Evolutionary conservation across 2,113 vertebrate species (phyloP), one percentile per base, ranked within the genome.

Genomic region (Calypte anna): DNA sequence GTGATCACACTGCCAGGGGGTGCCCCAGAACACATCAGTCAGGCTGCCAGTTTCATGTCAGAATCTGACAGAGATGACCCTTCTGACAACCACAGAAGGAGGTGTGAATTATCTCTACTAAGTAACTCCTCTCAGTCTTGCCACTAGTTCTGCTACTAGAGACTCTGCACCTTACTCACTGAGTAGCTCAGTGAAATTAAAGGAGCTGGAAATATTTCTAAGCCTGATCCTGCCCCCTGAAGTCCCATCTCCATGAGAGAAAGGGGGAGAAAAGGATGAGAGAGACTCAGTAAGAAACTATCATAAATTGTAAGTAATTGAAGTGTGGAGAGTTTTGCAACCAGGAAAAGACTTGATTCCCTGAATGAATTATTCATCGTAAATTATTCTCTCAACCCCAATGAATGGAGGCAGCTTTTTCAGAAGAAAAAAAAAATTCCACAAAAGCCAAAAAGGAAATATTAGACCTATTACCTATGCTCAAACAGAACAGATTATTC

Each of bases 391-490:
- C 31, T 54, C 64, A 81, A 51, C 20, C 82, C 74, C 59, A 89
- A 58, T 70, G 92, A 90, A 70, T 16, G 94, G 19, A 84, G 9
- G 67, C 23, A 68, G 14, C 24, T 68, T 88, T 86, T 90, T 58
- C 12, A 6, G 17, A 55, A 30, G 9, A 8, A 44, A 51, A 79
- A 70, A 38, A 7, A 43, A 77, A 70, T 75, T 83, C 36, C 50
- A 68, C 72, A 94, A 83, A 91, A 88, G 61, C 48, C 50, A 91
- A 33, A 84, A 87, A 69, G 82, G 72, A 93, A 95, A 81, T 94
- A 94, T 91, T 94, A 94, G 72, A 63, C 40, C 54, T 68, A 93
- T 86, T 95, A 97, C 96, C 96, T 96, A 80, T 68, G 67, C 57
- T 91, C 72, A 91, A 90, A 83, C 67, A 81, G 90, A 91, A 75